Base-by-base conservation (phyloP, 1,140 invertebrate species). In the Magallana angulata region DNA sequence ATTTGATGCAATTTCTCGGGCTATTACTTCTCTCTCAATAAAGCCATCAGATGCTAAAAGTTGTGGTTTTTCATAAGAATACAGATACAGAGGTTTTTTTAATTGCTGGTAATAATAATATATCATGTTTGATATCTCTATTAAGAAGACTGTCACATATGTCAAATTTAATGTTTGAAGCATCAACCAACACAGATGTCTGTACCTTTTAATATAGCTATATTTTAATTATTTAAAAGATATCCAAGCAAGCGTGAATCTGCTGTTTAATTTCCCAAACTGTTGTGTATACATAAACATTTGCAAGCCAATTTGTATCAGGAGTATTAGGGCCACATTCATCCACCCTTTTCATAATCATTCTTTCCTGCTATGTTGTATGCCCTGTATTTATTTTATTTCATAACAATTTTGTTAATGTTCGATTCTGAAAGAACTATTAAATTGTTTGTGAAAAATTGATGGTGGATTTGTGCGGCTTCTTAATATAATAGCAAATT, bases 1-100 rank as follows among this genome's bases (percentile, higher is more conserved):
- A 62, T 84, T 84, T 84, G 18, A 59, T 84, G 59, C 59, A 84
- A 84, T 84, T 84, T 84, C 30, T 24, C 82, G 59, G 57, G 57
- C 82, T 59, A 84, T 84, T 84, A 84, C 82, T 16, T n/a, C 4
- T 24, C 30, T 16, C 18, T 58, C 36, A 57, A 7, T n/a, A 82
- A 82, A 57, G 36, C 24, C 68, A 76, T 76, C 68, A 5, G 11
- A 24, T 30, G 68, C 11, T 9, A 76, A 36, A 76, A 30, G 24
- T 76, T 76, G 68, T 76, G 68, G 68, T 30, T 30, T 76, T 76
- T 76, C 14, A 30, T 76, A 11, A 24, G 14, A 12, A 76, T 9
- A 7, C 24, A 76, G 68, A 76, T 12, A 76, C 24, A 7, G 11
- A 48, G n/a, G 30, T 76, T 76, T 30, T 24, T 18, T 76, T 76